Base-by-base conservation (phyloP, 2,113 vertebrate species). In the Aspidoscelis tigris region DNA sequence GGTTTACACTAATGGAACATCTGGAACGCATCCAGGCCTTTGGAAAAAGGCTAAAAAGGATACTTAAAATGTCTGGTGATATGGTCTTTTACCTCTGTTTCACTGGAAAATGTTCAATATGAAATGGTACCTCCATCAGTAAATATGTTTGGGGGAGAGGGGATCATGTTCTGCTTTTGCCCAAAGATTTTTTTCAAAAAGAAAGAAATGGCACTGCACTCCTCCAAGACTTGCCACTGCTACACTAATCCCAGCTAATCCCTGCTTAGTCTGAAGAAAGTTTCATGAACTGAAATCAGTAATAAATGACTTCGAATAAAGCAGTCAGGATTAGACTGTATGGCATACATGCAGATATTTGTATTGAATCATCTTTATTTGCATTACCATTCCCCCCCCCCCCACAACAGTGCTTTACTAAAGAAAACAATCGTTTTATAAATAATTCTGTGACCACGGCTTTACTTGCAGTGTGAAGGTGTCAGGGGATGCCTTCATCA, bases 11-110 rank as follows among this genome's bases (percentile, higher is more conserved):
- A 94, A 90, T 89, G 89, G 61, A 61, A 20, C 70, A 87, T 85
- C 81, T 93, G 93, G 88, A 94, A 61, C 24, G 88, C 14, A 21
- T 86, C 86, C 93, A 88, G 73, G 8, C 20, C 16, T 86, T 69
- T 76, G 72, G 39, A 77, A 70, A 5, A 86, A 53, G 82, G 82
- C 41, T 1, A 21, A 84, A 76, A 84, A 83, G 80, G 86, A 85
- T 72, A n/a, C 24, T 41, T 84, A 11, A 82, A 87, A 91, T 86
- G 84, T 14, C 65, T 79, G n/a, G 68, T 64, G 43, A 84, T 44
- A 7, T 75, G 72, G 82, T 89, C 39, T 26, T 87, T 76, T 83
- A 24, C 24, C 7, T 65, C 24, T 80, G 55, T 11, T 11, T 84
- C 39, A 55, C 20, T 86, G 65, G 22, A 76, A 53, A 84, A 80